A percentile compares a stretch with the other conserved stretches of the same genome.
Evolutionary conservation across 1,140 invertebrate genomes (phyloP).

Genomic region (Zaprionus tsacasi): DNA sequence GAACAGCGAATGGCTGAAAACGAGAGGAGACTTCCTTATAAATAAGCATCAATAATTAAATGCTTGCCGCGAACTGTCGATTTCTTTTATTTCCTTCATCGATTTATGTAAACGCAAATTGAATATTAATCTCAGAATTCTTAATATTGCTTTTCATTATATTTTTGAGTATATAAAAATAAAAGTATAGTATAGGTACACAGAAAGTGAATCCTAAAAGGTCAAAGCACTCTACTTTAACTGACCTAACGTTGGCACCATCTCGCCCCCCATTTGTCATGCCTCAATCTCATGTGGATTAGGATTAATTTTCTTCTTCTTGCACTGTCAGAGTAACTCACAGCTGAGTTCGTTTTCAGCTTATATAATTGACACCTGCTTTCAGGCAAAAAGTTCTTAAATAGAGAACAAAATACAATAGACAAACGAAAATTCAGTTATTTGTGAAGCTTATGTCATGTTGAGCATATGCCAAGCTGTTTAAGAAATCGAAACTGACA

Average conservation of each 20-base stretch:
- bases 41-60: constrained; percentile 69
- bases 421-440: constrained; percentile 35
- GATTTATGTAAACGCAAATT: neutral
- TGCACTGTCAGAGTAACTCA: constrained; percentile 27
- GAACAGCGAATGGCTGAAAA: constrained; percentile 13
- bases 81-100: neutral
- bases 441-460: neutral
- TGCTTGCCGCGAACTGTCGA: constrained; percentile 10
- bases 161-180: no score
- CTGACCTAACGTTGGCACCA: neutral
- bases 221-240: neutral
- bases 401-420: constrained; percentile 35
- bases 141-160: neutral
- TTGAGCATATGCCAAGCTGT: neutral
- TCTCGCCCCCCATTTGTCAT: constrained; percentile 12
- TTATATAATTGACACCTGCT: constrained; percentile 63
- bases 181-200: no score
- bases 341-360: constrained; percentile 15
- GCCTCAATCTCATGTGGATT: constrained; percentile 25
- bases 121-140: neutral
- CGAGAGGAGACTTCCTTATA: neutral
- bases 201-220: neutral
- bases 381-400: constrained; percentile 21
- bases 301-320: constrained; percentile 42
- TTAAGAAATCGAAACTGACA: no score